These are phyloP conservation scores for Drosophila murphyi DNA, from an alignment of 1,140 invertebrate genomes.

Conservation along the genomic window DNA sequence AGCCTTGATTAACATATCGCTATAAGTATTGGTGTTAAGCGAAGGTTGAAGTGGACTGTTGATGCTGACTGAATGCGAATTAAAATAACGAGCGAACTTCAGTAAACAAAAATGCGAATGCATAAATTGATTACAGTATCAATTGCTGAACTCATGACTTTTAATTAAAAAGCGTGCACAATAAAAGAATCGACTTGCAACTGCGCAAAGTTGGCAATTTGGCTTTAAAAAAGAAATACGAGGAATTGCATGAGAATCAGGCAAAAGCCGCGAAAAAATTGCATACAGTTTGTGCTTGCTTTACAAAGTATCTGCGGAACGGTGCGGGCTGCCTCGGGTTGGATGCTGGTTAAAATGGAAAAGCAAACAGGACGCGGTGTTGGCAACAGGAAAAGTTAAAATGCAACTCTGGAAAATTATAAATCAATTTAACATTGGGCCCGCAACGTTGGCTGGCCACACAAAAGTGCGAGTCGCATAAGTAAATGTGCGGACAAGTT, in stretches of 20 bases:
- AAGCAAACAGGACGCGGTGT: slow-evolving; percentile 44
- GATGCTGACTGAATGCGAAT: slow-evolving; percentile 17
- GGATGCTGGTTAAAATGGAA: slow-evolving; percentile 42
- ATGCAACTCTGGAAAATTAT: slow-evolving; percentile 70
- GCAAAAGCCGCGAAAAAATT: slow-evolving; percentile 24
- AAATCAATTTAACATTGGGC: slow-evolving; percentile 77
- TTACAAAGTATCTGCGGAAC: neutral
- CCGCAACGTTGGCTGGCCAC: slow-evolving; percentile 44
- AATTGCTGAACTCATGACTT: slow-evolving; percentile 76
- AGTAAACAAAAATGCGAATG: slow-evolving; percentile 44
- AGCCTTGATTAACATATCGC: slow-evolving; percentile 1
- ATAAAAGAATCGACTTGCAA: slow-evolving; percentile 32
- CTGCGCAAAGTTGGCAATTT: slow-evolving; percentile 59
- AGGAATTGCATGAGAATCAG: slow-evolving; percentile 40
- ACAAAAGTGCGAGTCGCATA: slow-evolving; percentile 64
- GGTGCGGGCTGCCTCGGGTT: neutral
- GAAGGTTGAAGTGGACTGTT: neutral
- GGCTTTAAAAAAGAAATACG: slow-evolving; percentile 39
- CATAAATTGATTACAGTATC: slow-evolving; percentile 77
- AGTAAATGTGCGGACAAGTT: slow-evolving; percentile 71
- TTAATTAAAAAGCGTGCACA: slow-evolving; percentile 65
- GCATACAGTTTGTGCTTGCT: slow-evolving; percentile 33
- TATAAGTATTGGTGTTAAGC: slow-evolving; percentile 2
- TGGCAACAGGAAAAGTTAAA: slow-evolving; percentile 67
- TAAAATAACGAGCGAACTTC: slow-evolving; percentile 29